phyloP scores from a whole-genome alignment of 2,113 vertebrate species.

The Megaleporinus macrocephalus region DNA sequence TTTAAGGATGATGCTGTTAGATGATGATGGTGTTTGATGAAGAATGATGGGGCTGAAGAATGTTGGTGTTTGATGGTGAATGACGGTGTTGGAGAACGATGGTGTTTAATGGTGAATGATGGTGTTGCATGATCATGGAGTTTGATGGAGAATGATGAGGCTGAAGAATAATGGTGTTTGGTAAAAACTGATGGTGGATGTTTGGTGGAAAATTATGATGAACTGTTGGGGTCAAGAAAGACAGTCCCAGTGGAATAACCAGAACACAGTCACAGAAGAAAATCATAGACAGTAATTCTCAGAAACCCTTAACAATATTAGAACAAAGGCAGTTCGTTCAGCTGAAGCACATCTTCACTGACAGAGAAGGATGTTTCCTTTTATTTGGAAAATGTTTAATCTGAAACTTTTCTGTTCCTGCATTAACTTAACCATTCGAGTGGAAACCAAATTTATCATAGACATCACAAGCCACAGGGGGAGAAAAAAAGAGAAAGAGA shows the following conservation, averaged over 20 bases:
- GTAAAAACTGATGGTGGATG: not conserved
- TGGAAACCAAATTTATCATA: constrained; percentile 23
- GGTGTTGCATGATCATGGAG: not conserved
- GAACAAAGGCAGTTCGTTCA: constrained; percentile 6
- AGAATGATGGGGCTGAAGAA: not conserved
- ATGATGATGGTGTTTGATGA: not conserved
- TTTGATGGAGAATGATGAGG: not conserved
- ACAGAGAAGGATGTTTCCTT: constrained; percentile 18
- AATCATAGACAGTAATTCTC: not conserved
- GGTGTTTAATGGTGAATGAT: not conserved
- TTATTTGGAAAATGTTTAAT: constrained; percentile 18
- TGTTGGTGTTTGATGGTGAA: not conserved
- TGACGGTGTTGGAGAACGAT: not conserved
- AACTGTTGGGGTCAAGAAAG: too few relatives aligned
- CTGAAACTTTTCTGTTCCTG: constrained; percentile 15
- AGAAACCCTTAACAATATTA: not conserved
- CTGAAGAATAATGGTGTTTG: not conserved
- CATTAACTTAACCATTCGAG: constrained; percentile 26
- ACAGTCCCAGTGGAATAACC: not conserved
- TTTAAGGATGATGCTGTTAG: not conserved
- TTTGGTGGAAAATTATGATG: not conserved
- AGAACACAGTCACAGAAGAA: not conserved
- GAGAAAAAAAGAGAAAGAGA: not conserved
- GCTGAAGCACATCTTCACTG: not conserved
- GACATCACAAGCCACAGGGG: not conserved